Conservation (phyloP, 1,140 invertebrate genomes). For the Cotesia vestalis region DNA sequence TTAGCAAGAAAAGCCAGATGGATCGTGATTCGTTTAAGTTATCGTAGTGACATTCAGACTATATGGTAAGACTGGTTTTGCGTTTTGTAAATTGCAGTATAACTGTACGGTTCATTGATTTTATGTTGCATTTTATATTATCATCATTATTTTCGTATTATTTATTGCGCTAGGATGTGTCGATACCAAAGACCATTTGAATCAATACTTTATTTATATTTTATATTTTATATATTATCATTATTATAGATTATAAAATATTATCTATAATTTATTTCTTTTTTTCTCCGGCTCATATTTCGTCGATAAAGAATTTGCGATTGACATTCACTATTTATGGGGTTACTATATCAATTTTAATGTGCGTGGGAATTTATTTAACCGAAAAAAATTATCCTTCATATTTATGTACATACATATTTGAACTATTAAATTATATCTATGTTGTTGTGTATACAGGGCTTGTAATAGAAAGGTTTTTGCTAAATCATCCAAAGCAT, state of each 20-base stretch:
- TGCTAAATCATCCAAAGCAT: constrained; percentile 7
- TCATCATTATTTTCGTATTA: background rate
- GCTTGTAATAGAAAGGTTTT: too few relatives aligned
- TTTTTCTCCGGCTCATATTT: constrained; percentile 4
- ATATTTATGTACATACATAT: too few relatives aligned
- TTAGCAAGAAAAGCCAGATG: constrained; percentile 23
- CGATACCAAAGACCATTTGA: constrained; percentile 4
- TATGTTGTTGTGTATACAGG: too few relatives aligned
- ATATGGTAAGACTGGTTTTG: constrained; percentile 28
- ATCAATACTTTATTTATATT: constrained; percentile 1
- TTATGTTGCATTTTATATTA: constrained; percentile 24
- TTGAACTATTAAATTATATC: too few relatives aligned
- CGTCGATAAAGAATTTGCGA: constrained; percentile 14
- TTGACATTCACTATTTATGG: constrained; percentile 24
- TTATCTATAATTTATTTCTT: background rate
- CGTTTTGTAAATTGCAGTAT: constrained; percentile 33
- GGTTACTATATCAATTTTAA: constrained; percentile 13
- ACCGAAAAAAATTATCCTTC: background rate
- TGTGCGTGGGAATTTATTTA: constrained; percentile 17
- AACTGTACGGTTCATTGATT: constrained; percentile 28
- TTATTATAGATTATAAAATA: background rate
- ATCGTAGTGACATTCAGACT: constrained; percentile 33
- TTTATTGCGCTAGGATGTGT: constrained; percentile 10
- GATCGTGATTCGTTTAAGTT: constrained; percentile 31
- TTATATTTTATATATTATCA: background rate